These are phyloP conservation scores for Cephus sareptanus DNA, from an alignment of 2,888 invertebrate species.

Conservation along the genomic window DNA sequence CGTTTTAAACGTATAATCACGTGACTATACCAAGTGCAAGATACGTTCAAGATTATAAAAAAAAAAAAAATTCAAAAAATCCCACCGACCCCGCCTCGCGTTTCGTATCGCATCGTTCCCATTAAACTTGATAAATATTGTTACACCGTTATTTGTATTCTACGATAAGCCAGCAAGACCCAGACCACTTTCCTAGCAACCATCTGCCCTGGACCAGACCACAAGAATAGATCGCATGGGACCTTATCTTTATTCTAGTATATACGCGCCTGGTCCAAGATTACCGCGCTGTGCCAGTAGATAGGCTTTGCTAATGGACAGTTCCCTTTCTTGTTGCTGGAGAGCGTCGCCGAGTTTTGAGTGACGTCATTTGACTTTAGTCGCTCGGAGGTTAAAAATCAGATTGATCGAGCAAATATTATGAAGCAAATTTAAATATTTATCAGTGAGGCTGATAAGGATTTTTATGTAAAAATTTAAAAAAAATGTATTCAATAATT, in stretches of 20 bases:
- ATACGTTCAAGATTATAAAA: background rate
- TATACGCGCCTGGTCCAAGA: background rate
- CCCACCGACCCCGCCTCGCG: background rate
- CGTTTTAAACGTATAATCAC: background rate
- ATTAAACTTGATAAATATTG: background rate
- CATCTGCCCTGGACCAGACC: background rate
- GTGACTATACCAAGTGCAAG: background rate
- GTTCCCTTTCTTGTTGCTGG: background rate
- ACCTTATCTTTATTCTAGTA: background rate
- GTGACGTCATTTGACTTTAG: background rate
- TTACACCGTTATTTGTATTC: background rate
- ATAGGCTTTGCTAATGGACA: background rate
- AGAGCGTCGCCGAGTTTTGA: background rate
- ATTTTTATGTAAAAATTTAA: too few relatives aligned
- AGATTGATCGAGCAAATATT: background rate
- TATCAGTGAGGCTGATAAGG: background rate
- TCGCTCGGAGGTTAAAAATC: too few relatives aligned
- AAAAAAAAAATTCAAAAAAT: background rate
- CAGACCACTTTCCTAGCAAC: background rate
- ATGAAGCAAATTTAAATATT: background rate
- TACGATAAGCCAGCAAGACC: background rate
- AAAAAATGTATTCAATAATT: too few relatives aligned
- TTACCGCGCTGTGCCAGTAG: background rate
- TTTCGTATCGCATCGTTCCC: background rate
- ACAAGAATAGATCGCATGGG: background rate